phyloP scores from a whole-genome alignment of 2,113 vertebrate species.

The Grammatotria lemairii region DNA sequence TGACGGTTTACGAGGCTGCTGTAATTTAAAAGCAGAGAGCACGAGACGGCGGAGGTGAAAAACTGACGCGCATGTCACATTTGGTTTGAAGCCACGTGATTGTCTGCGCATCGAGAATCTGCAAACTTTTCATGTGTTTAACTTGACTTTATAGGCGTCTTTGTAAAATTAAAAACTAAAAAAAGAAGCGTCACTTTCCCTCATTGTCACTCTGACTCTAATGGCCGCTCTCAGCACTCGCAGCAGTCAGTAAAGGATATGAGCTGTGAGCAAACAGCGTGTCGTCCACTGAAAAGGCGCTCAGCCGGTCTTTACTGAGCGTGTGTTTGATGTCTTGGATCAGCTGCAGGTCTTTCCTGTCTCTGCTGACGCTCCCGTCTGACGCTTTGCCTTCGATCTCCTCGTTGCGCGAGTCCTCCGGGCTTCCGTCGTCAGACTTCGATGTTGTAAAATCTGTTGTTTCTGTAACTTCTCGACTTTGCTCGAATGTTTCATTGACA shows the following conservation, averaged over 20 bases:
- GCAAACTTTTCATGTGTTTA: neutral
- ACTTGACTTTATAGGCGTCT: neutral
- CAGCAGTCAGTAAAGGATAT: conserved; percentile 35
- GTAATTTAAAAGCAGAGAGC: neutral
- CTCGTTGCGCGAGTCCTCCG: neutral
- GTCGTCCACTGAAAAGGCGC: conserved; percentile 47
- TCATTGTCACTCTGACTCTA: neutral
- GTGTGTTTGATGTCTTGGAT: conserved; percentile 40
- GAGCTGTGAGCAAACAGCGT: conserved; percentile 32
- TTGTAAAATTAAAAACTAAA: neutral
- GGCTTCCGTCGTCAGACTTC: conserved; percentile 30
- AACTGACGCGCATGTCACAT: neutral
- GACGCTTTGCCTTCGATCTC: neutral
- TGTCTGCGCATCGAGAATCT: neutral
- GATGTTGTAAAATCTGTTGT: neutral
- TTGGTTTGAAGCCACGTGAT: neutral
- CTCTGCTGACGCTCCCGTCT: neutral
- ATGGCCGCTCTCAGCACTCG: conserved; percentile 38
- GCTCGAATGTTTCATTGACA: neutral
- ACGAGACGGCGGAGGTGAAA: neutral
- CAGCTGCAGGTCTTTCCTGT: neutral
- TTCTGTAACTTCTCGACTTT: conserved; percentile 22
- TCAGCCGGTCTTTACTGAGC: conserved; percentile 40
- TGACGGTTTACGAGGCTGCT: neutral
- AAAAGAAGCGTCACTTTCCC: neutral